Conservation (phyloP, 92 coral and sea anemone species). For the Zoanthus sociatus region DNA sequence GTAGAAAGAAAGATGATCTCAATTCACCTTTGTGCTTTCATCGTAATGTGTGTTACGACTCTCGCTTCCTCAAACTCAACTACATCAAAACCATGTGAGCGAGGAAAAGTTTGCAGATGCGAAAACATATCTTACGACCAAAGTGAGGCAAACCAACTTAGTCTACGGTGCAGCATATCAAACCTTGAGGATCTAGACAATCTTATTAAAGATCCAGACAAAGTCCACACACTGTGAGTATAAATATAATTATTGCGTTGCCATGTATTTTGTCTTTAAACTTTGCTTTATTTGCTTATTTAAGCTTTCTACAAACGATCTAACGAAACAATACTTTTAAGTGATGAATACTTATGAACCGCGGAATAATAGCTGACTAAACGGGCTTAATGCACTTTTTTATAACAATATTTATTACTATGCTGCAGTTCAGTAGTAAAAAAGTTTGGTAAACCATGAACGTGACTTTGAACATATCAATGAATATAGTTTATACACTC, state of each 20-base stretch:
- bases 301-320: background rate
- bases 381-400: too few species aligned
- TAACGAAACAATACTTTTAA: too few species aligned
- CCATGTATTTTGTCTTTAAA: background rate
- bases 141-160: background rate
- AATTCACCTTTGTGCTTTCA: background rate
- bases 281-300: background rate
- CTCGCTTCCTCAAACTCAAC: background rate
- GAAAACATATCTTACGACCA: background rate
- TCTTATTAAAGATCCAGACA: background rate
- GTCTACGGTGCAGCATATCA: background rate
- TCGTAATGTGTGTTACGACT: background rate
- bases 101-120: background rate
- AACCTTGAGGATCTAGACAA: background rate
- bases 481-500: too few species aligned
- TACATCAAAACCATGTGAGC: background rate
- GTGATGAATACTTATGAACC: too few species aligned
- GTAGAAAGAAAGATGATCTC: background rate
- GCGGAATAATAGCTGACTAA: too few species aligned
- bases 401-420: too few species aligned
- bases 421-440: too few species aligned
- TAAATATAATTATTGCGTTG: background rate
- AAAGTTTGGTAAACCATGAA: too few species aligned
- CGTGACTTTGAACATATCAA: too few species aligned
- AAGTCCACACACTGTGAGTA: constrained; percentile 4